Evolutionary conservation across 2,797 vertebrate genomes (phyloP), one percentile per base, ranked within the genome.

Genomic region (Heterohyrax brucei): DNA sequence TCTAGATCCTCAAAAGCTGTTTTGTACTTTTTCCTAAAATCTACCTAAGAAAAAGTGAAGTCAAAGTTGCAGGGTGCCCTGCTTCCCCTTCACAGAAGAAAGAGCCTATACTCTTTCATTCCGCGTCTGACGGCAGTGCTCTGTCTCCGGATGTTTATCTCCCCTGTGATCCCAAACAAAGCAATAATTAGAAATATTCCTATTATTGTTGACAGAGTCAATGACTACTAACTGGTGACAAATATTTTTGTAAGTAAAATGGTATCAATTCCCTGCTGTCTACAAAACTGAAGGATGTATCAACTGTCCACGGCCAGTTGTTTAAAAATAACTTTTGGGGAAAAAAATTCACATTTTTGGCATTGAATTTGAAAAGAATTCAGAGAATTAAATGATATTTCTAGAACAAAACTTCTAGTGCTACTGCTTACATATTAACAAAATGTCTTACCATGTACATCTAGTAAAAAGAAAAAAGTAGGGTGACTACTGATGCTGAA

Each of bases 201-300:
- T 28, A 18, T 72, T 93, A 77, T 75, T 92, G 82, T 90, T 92
- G 50, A 92, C 39, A 82, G 92, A 91, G 68, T 80, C 39, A 88
- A 24, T 93, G 59, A 87, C 33, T 64, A 70, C 82, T 84, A 82
- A 92, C 61, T 70, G 24, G 48, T 76, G 64, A 72, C 75, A 96
- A 92, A 92, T 90, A 92, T 82, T 95, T 95, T 86, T 75, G 86
- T 75, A 93, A 79, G 56, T 90, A 84, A 92, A 33, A 81, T 72
- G 66, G 12, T 72, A 82, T 86, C 88, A 59, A 92, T 78, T 94
- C 78, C 48, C 62, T 68, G 59, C 66, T 91, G 39, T 66, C 61
- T 70, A 92, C 33, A 83, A 80, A 82, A 26, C 53, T 80, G n/a
- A 62, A 89, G 83, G 24, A 88, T 39, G 86, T 64, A 28, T 56